Conservation (phyloP, 2,113 vertebrate species). For the Halichoeres trimaculatus region DNA sequence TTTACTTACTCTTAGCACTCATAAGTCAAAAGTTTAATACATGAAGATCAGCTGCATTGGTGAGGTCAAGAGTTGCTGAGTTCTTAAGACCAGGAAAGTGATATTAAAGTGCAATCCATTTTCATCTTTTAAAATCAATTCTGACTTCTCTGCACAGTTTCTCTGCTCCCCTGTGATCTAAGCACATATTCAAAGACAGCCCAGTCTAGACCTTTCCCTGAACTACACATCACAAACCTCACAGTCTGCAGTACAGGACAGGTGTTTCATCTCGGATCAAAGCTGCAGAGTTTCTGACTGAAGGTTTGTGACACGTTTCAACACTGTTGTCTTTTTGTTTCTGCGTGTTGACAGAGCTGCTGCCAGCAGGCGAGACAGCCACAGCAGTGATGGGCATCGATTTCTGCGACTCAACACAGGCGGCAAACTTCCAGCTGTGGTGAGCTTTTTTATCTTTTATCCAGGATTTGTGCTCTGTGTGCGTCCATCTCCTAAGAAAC, state of each 20-base stretch:
- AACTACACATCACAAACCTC: neutral
- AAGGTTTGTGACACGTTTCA: neutral
- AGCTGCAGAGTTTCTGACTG: neutral
- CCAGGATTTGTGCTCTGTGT: too few relatives aligned
- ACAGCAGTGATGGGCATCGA: slow-evolving; percentile 94
- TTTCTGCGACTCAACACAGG: slow-evolving; percentile 97
- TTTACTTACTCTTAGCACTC: too few relatives aligned
- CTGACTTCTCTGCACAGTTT: too few relatives aligned
- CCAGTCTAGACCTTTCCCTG: neutral
- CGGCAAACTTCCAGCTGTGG: slow-evolving; percentile 98
- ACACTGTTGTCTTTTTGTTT: neutral
- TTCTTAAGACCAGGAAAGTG: too few relatives aligned
- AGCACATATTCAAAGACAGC: neutral
- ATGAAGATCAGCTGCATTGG: too few relatives aligned
- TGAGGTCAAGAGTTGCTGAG: too few relatives aligned
- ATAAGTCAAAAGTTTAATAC: too few relatives aligned
- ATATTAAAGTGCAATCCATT: too few relatives aligned
- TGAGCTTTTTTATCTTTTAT: slow-evolving; percentile 69
- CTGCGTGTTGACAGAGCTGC: slow-evolving; percentile 80
- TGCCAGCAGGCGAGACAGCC: slow-evolving; percentile 87
- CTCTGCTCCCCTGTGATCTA: too few relatives aligned
- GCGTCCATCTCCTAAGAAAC: too few relatives aligned
- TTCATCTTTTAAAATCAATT: too few relatives aligned
- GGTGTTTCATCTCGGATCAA: neutral
- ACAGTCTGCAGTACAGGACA: neutral